Evolutionary conservation across 2,888 invertebrate genomes (phyloP), one percentile per base, ranked within the genome.

Genomic region (Hirtodrosophila alboralis): DNA sequence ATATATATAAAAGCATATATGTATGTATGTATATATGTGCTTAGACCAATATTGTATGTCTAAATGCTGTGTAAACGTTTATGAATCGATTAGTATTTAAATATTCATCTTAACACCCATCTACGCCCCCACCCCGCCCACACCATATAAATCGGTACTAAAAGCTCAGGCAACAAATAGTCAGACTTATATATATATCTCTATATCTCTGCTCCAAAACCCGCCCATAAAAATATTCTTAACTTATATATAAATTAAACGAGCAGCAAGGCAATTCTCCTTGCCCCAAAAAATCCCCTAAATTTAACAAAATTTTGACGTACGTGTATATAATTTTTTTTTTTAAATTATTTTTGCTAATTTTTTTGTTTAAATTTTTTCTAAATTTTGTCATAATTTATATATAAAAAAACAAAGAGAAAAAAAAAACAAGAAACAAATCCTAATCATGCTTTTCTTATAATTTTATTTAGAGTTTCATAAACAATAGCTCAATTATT

Each of bases 261-360:
- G 30, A 30, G 2, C 36, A 40, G 10, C n/a, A n/a, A n/a, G n/a
- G n/a, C n/a, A n/a, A n/a, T n/a, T n/a, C n/a, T n/a, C n/a, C n/a
- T n/a, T n/a, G 23, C 18, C 28, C 30, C n/a, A 8, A 38, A 6
- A 18, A 21, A 18, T 12, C 41, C 26, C 16, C 12, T 14, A 40
- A 14, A 70, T 64, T 31, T 58, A 54, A 52, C 62, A 61, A 79
- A 67, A 69, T 74, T 75, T 83, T 87, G 90, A 89, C 89, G 90
- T 90, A 81, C 87, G 87, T 90, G 90, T 88, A 89, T 89, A 89
- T 90, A 90, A 90, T 89, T 89, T 89, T 89, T 89, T 85, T 87
- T 87, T 75, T 86, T 76, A 64, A 73, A 73, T 57, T 4, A 4
- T 18, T 63, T 38, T 69, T 62, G 51, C 53, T 59, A 57, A 49